These are phyloP conservation scores for Catharus fuscescens DNA, from an alignment of 2,113 vertebrate species.

Conservation along the genomic window DNA sequence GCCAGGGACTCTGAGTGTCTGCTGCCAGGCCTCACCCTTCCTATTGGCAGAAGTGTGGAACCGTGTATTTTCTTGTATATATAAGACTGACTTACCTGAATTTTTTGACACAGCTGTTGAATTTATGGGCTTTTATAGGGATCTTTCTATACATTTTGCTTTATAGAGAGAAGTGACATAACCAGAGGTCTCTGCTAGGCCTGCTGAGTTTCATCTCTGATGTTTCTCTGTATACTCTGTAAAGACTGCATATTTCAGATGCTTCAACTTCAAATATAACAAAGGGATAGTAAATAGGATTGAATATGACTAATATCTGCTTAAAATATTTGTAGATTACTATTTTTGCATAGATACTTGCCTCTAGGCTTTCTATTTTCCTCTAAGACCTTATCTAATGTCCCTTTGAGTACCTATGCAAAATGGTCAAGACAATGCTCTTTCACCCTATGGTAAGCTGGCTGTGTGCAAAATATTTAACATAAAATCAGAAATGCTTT, in stretches of 20 bases:
- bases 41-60: neutral
- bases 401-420: neutral
- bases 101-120: neutral
- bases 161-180: neutral
- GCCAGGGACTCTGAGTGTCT: neutral
- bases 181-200: neutral
- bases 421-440: neutral
- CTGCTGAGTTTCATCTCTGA: constrained; percentile 23
- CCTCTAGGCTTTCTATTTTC: neutral
- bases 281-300: constrained; percentile 2
- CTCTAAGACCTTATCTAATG: neutral
- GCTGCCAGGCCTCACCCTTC: neutral
- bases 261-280: neutral
- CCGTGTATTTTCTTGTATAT: neutral
- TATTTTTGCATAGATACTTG: constrained; percentile 15
- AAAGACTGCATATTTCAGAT: neutral
- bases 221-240: neutral
- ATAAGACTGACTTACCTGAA: neutral
- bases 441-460: neutral
- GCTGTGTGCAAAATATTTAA: neutral
- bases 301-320: neutral
- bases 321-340: neutral
- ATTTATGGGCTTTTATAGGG: neutral
- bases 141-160: constrained; percentile 2
- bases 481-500: neutral